These are phyloP conservation scores for Malurus melanocephalus DNA, from an alignment of 2,113 vertebrate genomes.

Conservation along the genomic window DNA sequence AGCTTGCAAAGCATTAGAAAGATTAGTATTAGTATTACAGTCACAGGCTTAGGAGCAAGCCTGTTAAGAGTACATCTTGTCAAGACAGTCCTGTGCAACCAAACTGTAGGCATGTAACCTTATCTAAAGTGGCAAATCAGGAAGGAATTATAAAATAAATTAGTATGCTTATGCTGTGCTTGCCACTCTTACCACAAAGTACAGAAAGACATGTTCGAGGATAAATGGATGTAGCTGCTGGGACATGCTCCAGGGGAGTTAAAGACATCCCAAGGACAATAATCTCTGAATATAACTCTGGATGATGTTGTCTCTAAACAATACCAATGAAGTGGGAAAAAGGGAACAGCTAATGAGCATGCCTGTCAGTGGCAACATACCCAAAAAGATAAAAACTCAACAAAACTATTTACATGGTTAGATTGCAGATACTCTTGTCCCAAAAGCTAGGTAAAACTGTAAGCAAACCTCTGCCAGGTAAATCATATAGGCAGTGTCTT, in stretches of 20 bases:
- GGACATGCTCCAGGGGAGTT: not conserved
- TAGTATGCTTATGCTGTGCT: not conserved
- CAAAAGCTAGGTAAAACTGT: not conserved
- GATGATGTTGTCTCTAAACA: not conserved
- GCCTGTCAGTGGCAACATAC: not conserved
- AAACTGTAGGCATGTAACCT: not conserved
- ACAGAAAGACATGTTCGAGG: not conserved
- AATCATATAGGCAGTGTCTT: not conserved
- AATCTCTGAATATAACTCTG: not conserved
- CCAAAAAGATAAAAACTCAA: not conserved
- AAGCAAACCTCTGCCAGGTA: not conserved
- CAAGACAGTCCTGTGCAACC: not conserved
- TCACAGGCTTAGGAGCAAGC: not conserved
- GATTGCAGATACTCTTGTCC: not conserved
- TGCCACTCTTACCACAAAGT: not conserved
- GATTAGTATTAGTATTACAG: not conserved
- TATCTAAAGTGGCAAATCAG: not conserved
- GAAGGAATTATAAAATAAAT: not conserved
- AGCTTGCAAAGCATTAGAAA: not conserved
- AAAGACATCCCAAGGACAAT: not conserved
- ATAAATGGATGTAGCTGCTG: not conserved
- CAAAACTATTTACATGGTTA: not conserved
- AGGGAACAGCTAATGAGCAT: not conserved
- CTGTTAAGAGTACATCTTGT: not conserved
- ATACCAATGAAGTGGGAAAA: not conserved